Percentiles rank a stretch among this genome's conserved stretches.
phyloP scores from a whole-genome alignment of 2,113 vertebrate genomes.

The Sprattus sprattus region DNA sequence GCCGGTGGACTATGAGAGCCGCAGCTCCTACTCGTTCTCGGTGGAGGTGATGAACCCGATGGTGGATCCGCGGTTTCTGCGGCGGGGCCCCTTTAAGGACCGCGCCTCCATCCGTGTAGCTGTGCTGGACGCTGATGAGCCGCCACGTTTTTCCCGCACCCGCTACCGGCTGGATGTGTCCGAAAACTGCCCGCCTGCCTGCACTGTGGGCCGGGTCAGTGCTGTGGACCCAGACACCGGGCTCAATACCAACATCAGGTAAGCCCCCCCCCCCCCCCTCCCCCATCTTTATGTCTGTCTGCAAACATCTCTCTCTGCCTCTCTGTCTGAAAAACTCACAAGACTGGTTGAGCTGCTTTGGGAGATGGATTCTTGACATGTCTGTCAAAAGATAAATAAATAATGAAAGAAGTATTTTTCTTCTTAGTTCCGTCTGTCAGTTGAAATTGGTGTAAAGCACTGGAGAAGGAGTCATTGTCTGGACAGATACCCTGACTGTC shows the following conservation, averaged over 20 bases:
- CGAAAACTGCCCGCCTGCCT: conserved; percentile 79
- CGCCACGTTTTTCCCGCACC: conserved; percentile 77
- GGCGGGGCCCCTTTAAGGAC: conserved; percentile 85
- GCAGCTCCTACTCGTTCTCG: conserved; percentile 81
- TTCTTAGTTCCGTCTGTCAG: not conserved
- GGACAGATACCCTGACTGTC: not conserved
- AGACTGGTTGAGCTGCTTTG: not conserved
- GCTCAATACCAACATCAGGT: conserved; percentile 84
- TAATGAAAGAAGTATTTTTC: conserved; percentile 3
- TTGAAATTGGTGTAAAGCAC: conserved; percentile 5
- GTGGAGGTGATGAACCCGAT: conserved; percentile 87
- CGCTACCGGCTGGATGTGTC: conserved; percentile 80
- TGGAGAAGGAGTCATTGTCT: not conserved
- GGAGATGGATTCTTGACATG: not conserved
- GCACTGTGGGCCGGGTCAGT: conserved; percentile 76
- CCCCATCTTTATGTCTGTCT: not conserved
- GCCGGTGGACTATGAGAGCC: conserved; percentile 84
- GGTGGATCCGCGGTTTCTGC: conserved; percentile 84
- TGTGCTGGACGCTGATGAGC: conserved; percentile 84
- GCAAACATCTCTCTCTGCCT: not conserved
- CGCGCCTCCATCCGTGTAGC: conserved; percentile 77
- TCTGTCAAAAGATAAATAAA: conserved; percentile 9
- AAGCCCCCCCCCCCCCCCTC: not conserved
- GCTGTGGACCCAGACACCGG: conserved; percentile 82
- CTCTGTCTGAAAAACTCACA: not conserved